Evolutionary conservation across 2,888 invertebrate genomes (phyloP).

Genomic region (Ashinkailepas kermadecensis): DNA sequence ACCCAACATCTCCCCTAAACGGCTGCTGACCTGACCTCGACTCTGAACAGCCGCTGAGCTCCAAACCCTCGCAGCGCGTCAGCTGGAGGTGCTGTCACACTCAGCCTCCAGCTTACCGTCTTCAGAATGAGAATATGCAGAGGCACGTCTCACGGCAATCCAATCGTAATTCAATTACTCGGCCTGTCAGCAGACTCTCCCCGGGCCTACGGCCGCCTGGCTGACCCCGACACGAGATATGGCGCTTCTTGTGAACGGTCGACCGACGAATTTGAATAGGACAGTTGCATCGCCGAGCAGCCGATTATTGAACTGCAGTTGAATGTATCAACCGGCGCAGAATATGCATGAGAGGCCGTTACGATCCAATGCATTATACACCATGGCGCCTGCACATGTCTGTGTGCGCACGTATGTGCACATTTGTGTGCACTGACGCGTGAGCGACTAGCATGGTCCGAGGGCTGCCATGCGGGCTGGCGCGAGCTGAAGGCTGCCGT

Average conservation of each 20-base stretch:
- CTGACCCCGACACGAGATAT: neutral
- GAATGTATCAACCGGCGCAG: neutral
- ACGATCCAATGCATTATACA: neutral
- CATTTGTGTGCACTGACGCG: neutral
- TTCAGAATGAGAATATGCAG: too few species aligned
- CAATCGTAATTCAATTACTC: constrained; percentile 4
- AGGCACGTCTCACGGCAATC: neutral
- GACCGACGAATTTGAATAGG: neutral
- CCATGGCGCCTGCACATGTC: neutral
- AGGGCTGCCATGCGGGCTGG: too few species aligned
- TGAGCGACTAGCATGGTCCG: too few species aligned
- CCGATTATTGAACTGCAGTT: neutral
- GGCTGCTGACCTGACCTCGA: too few species aligned
- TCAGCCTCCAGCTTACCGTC: too few species aligned
- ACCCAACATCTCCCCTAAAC: too few species aligned
- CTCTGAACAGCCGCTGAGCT: too few species aligned
- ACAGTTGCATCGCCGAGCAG: neutral
- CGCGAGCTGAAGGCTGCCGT: too few species aligned
- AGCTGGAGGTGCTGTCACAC: too few species aligned
- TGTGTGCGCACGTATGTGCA: neutral
- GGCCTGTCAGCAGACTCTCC: neutral
- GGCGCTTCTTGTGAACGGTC: neutral
- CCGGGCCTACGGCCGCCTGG: too few species aligned
- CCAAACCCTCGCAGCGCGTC: too few species aligned
- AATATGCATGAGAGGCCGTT: constrained; percentile 1